Conservation (phyloP, 1,140 invertebrate genomes). For the Drosophila subobscura region DNA sequence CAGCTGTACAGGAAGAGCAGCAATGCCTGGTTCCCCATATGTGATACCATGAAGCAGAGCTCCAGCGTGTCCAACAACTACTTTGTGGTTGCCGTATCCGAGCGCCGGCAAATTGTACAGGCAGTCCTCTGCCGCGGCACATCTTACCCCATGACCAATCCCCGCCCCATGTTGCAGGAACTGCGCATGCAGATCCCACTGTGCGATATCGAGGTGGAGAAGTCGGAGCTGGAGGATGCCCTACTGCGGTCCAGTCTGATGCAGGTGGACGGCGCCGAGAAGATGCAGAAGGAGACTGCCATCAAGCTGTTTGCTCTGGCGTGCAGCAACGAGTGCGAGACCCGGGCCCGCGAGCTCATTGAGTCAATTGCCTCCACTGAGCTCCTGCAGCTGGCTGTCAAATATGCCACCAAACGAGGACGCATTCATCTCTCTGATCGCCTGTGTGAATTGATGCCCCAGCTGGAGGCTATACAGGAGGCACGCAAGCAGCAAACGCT, state of each 20-base stretch:
- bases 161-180: constrained; percentile 91
- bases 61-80: constrained; percentile 91
- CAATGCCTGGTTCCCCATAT: constrained; percentile 91
- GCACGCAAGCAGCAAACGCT: constrained; percentile 65
- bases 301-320: constrained; percentile 94
- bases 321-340: constrained; percentile 92
- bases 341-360: constrained; percentile 93
- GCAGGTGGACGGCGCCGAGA: constrained; percentile 85
- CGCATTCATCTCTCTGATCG: constrained; percentile 91
- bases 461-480: constrained; percentile 76
- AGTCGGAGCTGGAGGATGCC: constrained; percentile 81
- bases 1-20: constrained; percentile 87
- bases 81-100: constrained; percentile 91
- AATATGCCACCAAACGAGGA: constrained; percentile 92
- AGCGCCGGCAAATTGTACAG: constrained; percentile 89
- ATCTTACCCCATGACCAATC: constrained; percentile 93
- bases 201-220: constrained; percentile 92
- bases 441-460: constrained; percentile 84
- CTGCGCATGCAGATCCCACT: constrained; percentile 90
- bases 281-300: constrained; percentile 88
- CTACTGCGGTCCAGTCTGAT: constrained; percentile 87
- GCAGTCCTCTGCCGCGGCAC: constrained; percentile 94
- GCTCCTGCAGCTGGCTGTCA: constrained; percentile 92
- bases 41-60: constrained; percentile 87
- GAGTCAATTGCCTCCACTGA: constrained; percentile 91